Base-by-base conservation (phyloP, 1,140 invertebrate genomes). In the Papilio helenus region DNA sequence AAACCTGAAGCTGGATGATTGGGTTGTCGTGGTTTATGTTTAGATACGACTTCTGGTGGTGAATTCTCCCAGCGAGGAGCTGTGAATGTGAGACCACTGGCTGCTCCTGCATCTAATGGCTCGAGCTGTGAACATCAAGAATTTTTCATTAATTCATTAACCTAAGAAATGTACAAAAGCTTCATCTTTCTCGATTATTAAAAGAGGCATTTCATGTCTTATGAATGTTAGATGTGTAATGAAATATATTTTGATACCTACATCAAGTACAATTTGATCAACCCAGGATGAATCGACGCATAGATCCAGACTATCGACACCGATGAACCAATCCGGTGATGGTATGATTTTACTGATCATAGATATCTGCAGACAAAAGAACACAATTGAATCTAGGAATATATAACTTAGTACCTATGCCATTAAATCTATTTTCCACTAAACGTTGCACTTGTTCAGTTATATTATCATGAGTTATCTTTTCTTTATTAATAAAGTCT, bases 321-420 rank as follows among this genome's bases (percentile, higher is more conserved):
- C 99, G 58, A 99, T 96, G 92, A 99, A 99, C 99, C 99, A 99
- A 95, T 99, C 99, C 0, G 99, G 99, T 20, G 98, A 99, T 12
- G 99, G 99, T 84, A 98, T 97, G 84, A 99, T 97, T 80, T 97
- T 96, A 65, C 96, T 96, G 89, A 98, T 97, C 82, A 98, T 92
- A 55, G 98, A 98, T 65, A 98, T 96, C 94, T 95, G 86, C 18
- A 82, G 81, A 71, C 26, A 79, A 79, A 61, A 80, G 29, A 58
- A 42, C 3, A 34, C 4, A 8, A 39, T 39, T 39, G 7, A 39
- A 39, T 39, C 7, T 39, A 39, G 34, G 34, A 39, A 8, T 8
- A 39, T 8, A 8, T 39, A 1, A 39, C 34, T 39, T n/a, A n/a
- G n/a, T n/a, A n/a, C n/a, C n/a, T n/a, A n/a, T n/a, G n/a, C n/a